Conservation (phyloP, 2,888 invertebrate genomes). For the Melanargia galathea region DNA sequence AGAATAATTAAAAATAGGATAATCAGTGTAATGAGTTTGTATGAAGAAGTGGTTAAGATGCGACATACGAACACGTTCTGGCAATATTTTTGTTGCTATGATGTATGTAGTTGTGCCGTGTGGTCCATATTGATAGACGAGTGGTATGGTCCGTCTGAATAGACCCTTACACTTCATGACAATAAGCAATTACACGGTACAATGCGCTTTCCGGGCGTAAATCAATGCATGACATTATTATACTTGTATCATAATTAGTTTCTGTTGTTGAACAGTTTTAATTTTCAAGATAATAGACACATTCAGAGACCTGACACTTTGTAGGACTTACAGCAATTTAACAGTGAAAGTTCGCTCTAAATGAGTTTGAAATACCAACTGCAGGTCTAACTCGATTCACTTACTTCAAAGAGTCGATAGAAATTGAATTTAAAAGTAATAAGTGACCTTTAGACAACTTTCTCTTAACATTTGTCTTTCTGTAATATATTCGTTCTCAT, state of each 20-base stretch:
- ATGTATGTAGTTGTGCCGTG: neutral
- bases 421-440: no score
- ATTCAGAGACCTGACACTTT: neutral
- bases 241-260: slow-evolving; percentile 8
- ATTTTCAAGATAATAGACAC: neutral
- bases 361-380: slow-evolving; percentile 8
- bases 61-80: neutral
- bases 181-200: slow-evolving; percentile 24
- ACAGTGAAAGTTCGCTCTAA: neutral
- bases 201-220: neutral
- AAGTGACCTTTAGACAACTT: no score
- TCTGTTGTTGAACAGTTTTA: slow-evolving; percentile 5
- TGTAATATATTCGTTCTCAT: neutral
- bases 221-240: slow-evolving; percentile 15
- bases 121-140: neutral
- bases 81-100: neutral
- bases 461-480: neutral
- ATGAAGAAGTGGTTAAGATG: no score
- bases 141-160: neutral
- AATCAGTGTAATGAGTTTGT: no score
- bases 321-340: slow-evolving; percentile 1
- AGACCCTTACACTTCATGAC: neutral
- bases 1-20: no score
- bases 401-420: neutral
- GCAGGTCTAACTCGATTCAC: neutral